Conservation (phyloP, 2,797 vertebrate genomes). For the Oreochromis mossambicus region DNA sequence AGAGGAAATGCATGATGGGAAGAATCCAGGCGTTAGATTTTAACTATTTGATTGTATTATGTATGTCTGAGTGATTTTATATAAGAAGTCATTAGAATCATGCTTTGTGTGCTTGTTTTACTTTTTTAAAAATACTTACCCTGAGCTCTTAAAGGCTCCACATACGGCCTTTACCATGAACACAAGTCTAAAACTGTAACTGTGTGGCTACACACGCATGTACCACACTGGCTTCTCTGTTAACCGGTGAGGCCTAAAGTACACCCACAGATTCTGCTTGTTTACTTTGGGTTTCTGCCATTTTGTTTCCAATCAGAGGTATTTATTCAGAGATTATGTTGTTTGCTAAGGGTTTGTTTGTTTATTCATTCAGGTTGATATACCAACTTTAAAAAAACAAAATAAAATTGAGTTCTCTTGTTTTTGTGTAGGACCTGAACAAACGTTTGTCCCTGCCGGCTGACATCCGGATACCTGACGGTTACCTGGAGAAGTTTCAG, state of each 20-base stretch:
- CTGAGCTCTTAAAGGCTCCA: slow-evolving; percentile 26
- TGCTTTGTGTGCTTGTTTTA: slow-evolving; percentile 20
- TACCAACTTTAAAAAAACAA: too few relatives aligned
- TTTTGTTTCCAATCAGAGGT: slow-evolving; percentile 33
- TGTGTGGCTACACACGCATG: not conserved
- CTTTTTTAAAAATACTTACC: not conserved
- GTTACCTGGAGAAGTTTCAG: slow-evolving; percentile 95
- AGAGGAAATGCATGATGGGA: slow-evolving; percentile 57
- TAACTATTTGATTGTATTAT: not conserved
- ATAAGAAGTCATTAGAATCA: slow-evolving; percentile 50
- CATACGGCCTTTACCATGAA: not conserved
- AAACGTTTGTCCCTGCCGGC: slow-evolving; percentile 95
- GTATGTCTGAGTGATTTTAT: slow-evolving; percentile 37
- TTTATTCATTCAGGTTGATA: not conserved
- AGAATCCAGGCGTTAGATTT: slow-evolving; percentile 19
- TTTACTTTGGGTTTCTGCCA: slow-evolving; percentile 32
- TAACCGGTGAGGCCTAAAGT: slow-evolving; percentile 3
- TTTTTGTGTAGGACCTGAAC: slow-evolving; percentile 85
- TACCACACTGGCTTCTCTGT: slow-evolving; percentile 37
- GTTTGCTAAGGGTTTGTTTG: slow-evolving; percentile 25
- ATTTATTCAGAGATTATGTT: slow-evolving; percentile 26
- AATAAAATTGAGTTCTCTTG: not conserved
- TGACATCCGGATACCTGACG: slow-evolving; percentile 96
- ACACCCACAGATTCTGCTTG: slow-evolving; percentile 9
- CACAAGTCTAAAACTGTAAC: not conserved